Percentiles rank a stretch among this genome's conserved stretches.
Evolutionary conservation across 2,888 invertebrate genomes (phyloP).

Genomic region (Bombylius discolor): DNA sequence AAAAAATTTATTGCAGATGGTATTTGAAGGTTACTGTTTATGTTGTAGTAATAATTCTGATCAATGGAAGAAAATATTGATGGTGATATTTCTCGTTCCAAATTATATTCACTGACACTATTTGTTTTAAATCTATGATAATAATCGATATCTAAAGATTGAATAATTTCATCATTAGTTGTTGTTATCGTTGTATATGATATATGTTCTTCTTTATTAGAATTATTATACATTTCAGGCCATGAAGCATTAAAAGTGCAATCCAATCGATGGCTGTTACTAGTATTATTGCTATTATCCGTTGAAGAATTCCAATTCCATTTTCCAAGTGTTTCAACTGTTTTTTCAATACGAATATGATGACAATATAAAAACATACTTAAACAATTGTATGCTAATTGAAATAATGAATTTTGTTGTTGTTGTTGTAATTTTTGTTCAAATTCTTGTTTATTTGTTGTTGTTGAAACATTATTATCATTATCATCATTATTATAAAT

Average conservation of each 20-base stretch:
- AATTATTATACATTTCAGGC: background rate
- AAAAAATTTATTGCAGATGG: no score
- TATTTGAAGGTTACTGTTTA: no score
- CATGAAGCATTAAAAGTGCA: slow-evolving; percentile 3
- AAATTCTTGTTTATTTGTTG: background rate
- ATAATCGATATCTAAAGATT: no score
- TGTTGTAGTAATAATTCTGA: no score
- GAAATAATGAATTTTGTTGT: background rate
- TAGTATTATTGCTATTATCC: background rate
- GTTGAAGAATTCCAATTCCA: background rate
- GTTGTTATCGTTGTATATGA: no score
- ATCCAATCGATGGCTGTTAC: background rate
- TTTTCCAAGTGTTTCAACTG: background rate
- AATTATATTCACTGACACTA: no score
- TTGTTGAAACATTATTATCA: background rate
- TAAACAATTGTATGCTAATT: slow-evolving; percentile 19
- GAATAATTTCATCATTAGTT: no score
- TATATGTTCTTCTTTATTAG: no score
- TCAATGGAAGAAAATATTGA: no score
- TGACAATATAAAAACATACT: slow-evolving; percentile 25
- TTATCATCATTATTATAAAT: background rate
- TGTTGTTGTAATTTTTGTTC: background rate
- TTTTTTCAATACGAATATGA: background rate
- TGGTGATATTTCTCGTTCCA: no score
- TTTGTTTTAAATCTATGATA: no score